phyloP scores from a whole-genome alignment of 2,113 vertebrate genomes.

The Larimichthys crocea region DNA sequence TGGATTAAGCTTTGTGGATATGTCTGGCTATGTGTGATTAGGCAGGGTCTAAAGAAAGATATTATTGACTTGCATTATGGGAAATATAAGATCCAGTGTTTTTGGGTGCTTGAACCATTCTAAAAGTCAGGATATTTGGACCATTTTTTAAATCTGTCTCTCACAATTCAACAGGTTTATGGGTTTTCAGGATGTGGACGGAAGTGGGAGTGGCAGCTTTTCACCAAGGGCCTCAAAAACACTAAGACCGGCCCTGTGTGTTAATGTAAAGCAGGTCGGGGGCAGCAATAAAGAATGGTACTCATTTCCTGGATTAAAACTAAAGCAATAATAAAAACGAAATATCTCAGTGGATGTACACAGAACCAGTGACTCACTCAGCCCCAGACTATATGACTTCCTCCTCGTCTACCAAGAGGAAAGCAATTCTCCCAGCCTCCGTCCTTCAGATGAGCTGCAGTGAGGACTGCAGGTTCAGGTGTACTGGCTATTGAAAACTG shows the following conservation, averaged over 20 bases:
- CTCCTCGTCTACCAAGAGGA: neutral
- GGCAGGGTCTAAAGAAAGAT: neutral
- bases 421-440: slow-evolving; percentile 4
- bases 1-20: no score
- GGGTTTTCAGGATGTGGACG: no score
- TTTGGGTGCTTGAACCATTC: neutral
- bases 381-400: slow-evolving; percentile 6
- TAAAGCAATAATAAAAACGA: neutral
- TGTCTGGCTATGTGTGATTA: no score
- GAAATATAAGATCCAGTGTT: neutral
- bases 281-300: neutral
- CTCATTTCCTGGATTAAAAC: neutral
- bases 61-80: neutral
- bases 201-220: neutral
- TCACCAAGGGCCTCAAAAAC: neutral
- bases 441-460: neutral
- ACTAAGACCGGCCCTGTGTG: neutral
- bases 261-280: neutral
- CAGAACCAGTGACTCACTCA: slow-evolving; percentile 12
- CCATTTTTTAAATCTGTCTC: neutral
- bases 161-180: neutral
- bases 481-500: neutral
- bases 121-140: neutral
- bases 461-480: neutral
- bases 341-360: slow-evolving; percentile 16